Evolutionary conservation across 2,113 vertebrate species (phyloP).

Genomic region (Caranx melampygus): DNA sequence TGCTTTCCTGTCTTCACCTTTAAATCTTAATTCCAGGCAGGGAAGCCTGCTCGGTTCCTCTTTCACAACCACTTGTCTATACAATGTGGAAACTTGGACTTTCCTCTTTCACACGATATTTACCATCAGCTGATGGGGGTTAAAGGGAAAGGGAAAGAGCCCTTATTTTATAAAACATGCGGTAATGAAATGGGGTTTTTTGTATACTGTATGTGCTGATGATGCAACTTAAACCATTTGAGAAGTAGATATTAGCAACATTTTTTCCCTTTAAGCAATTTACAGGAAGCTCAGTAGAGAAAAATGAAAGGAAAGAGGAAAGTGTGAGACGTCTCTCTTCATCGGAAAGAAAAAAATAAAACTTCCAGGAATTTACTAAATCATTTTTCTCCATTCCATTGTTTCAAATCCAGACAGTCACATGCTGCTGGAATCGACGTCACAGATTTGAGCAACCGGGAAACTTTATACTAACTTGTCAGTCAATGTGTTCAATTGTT

Average conservation of each 20-base stretch:
- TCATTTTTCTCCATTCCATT: neutral
- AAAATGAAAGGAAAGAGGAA: no score
- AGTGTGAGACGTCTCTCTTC: neutral
- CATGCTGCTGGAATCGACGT: neutral
- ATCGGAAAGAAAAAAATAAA: neutral
- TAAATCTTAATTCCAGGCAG: conserved; percentile 1
- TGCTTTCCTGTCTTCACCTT: neutral
- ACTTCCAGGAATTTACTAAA: no score
- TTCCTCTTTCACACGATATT: conserved; percentile 33
- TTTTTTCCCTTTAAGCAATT: neutral
- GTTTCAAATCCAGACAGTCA: neutral
- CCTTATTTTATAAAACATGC: neutral
- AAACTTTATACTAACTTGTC: no score
- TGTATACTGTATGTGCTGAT: neutral
- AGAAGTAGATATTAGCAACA: neutral
- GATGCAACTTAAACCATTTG: neutral
- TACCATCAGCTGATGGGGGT: neutral
- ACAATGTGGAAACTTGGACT: conserved; percentile 27
- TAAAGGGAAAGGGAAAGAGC: neutral
- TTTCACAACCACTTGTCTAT: conserved; percentile 46
- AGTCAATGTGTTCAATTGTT: no score
- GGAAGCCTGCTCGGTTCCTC: conserved; percentile 50
- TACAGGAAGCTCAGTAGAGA: neutral
- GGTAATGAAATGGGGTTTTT: neutral
- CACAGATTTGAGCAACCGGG: neutral